Percentiles rank a stretch among this genome's conserved stretches.
Evolutionary conservation across 2,888 invertebrate species (phyloP).

Genomic region (Ptychoptera contaminata): DNA sequence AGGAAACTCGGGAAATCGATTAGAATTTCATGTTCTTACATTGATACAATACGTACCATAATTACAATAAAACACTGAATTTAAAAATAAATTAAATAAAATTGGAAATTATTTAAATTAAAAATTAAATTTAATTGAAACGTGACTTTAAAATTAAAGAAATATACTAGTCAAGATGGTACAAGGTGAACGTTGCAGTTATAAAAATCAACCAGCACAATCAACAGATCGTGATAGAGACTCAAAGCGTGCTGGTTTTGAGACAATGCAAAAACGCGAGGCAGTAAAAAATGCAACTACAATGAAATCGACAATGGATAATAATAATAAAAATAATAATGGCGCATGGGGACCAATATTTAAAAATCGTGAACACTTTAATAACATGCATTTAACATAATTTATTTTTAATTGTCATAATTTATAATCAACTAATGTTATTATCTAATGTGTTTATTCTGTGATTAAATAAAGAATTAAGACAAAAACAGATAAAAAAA

Average conservation of each 20-base stretch:
- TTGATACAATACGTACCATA: slow-evolving; percentile 30
- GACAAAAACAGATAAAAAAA: too few species aligned
- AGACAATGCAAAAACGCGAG: neutral
- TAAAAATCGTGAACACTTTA: slow-evolving; percentile 58
- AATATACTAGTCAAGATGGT: neutral
- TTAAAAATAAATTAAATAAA: neutral
- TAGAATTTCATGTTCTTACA: slow-evolving; percentile 29
- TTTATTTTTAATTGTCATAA: too few species aligned
- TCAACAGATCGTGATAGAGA: neutral
- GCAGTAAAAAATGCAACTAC: neutral
- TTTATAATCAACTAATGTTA: too few species aligned
- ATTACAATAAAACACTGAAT: slow-evolving; percentile 8
- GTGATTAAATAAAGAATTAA: too few species aligned
- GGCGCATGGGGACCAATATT: slow-evolving; percentile 58
- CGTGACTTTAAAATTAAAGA: too few species aligned
- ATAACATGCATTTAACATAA: slow-evolving; percentile 41
- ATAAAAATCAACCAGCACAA: neutral
- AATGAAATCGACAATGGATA: neutral
- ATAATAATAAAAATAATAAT: slow-evolving; percentile 34
- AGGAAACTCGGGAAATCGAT: slow-evolving; percentile 28
- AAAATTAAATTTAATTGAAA: neutral
- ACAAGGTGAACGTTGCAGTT: neutral
- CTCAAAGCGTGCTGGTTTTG: neutral
- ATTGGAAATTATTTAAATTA: neutral
- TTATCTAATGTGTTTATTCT: too few species aligned